phyloP scores from a whole-genome alignment of 2,797 vertebrate species.

The Eurystomus glaucurus region DNA sequence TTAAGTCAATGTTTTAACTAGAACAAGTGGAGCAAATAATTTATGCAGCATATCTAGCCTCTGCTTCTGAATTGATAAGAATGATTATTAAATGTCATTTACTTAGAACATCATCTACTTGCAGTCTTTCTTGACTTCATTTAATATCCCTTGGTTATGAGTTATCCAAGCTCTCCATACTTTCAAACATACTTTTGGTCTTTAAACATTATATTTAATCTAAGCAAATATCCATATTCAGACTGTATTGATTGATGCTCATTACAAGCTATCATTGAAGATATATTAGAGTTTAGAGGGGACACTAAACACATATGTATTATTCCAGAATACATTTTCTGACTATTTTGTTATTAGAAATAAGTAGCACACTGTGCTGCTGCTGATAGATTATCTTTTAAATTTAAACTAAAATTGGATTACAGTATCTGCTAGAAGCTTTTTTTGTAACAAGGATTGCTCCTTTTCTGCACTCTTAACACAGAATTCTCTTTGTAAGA shows the following conservation, averaged over 20 bases:
- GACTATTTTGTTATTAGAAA: neutral
- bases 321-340: conserved; percentile 2
- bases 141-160: neutral
- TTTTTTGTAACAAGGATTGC: neutral
- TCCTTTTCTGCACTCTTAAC: neutral
- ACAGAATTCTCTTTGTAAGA: neutral
- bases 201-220: neutral
- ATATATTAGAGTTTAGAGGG: neutral
- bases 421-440: neutral
- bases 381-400: neutral
- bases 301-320: neutral
- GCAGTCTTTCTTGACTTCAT: neutral
- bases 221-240: neutral
- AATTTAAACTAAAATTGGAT: conserved; percentile 7
- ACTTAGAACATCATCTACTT: neutral
- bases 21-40: conserved; percentile 3
- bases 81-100: conserved; percentile 6
- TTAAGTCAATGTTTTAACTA: neutral
- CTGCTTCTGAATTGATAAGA: conserved; percentile 4
- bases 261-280: neutral
- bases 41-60: neutral
- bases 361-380: neutral
- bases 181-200: neutral
- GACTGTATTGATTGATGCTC: neutral
- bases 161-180: neutral